Conservation (phyloP, 30 jellyfish, hydroid and myxozoan species). For the Pelagia noctiluca region DNA sequence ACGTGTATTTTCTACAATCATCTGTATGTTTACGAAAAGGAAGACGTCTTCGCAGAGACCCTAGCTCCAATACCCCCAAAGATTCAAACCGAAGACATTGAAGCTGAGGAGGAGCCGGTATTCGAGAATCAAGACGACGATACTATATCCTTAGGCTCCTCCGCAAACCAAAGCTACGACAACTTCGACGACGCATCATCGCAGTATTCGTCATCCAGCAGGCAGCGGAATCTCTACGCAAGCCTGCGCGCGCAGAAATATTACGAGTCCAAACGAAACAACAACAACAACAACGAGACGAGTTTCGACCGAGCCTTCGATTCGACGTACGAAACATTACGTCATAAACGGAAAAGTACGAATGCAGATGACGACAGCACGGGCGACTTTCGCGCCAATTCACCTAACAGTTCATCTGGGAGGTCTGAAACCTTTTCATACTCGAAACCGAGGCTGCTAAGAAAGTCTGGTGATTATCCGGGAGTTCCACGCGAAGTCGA, state of each 20-base stretch:
- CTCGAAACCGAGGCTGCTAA: conserved; percentile 80
- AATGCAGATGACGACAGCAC: conserved; percentile 34
- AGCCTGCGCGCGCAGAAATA: conserved; percentile 60
- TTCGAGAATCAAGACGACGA: conserved; percentile 39
- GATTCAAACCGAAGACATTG: conserved; percentile 48
- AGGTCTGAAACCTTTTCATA: conserved; percentile 64
- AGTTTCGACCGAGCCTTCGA: conserved; percentile 63
- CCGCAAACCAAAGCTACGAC: conserved; percentile 63
- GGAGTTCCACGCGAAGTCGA: conserved; percentile 79
- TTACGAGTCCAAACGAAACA: conserved; percentile 52
- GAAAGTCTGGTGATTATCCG: conserved; percentile 64
- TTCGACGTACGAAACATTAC: conserved; percentile 74
- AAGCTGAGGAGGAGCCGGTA: conserved; percentile 51
- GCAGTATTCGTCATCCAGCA: conserved; percentile 65
- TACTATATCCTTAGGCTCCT: conserved; percentile 35
- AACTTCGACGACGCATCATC: conserved; percentile 61
- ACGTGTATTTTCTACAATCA: conserved; percentile 86
- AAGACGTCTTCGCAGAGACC: conserved; percentile 81
- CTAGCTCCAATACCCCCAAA: conserved; percentile 70
- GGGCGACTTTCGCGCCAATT: conserved; percentile 23
- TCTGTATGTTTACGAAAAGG: conserved; percentile 86
- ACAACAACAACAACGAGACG: conserved; percentile 40
- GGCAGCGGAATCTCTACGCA: conserved; percentile 64
- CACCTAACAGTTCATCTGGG: conserved; percentile 71
- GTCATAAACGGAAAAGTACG: conserved; percentile 56